phyloP scores from a whole-genome alignment of 1,140 invertebrate species.

The Macrocentrus cingulum region DNA sequence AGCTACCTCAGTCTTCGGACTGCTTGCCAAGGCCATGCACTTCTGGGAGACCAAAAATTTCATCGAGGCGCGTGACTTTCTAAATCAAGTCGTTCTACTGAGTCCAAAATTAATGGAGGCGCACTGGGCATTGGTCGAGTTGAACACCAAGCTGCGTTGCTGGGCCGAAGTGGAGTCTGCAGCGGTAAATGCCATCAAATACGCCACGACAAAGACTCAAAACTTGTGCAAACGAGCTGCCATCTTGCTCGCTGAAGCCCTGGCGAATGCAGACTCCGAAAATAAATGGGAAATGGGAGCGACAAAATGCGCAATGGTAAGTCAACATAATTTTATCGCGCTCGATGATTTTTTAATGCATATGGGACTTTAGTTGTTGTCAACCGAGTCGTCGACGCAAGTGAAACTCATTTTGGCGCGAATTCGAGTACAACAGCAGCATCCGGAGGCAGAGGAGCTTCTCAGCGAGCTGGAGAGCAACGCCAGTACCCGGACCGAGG shows the following conservation, averaged over 20 bases:
- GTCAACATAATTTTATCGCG: too few relatives aligned
- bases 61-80: constrained; percentile 60
- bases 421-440: constrained; percentile 40
- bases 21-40: constrained; percentile 65
- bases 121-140: constrained; percentile 57
- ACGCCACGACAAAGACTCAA: constrained; percentile 36
- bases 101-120: constrained; percentile 49
- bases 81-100: constrained; percentile 44
- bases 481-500: constrained; percentile 38
- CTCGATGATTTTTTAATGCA: constrained; percentile 24
- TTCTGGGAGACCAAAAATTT: constrained; percentile 58
- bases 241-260: constrained; percentile 44
- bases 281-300: constrained; percentile 60
- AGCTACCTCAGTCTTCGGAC: constrained; percentile 61
- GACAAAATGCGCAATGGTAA: constrained; percentile 48
- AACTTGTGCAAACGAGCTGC: constrained; percentile 38
- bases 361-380: too few relatives aligned
- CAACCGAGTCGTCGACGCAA: constrained; percentile 33
- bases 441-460: constrained; percentile 36
- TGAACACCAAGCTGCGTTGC: constrained; percentile 62
- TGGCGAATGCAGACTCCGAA: constrained; percentile 52
- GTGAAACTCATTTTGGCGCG: constrained; percentile 41
- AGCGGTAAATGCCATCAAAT: constrained; percentile 50
- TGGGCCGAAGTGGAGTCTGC: constrained; percentile 63
- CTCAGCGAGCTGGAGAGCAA: constrained; percentile 44